Conservation (phyloP, 1,140 invertebrate species). For the Sinella curviseta region DNA sequence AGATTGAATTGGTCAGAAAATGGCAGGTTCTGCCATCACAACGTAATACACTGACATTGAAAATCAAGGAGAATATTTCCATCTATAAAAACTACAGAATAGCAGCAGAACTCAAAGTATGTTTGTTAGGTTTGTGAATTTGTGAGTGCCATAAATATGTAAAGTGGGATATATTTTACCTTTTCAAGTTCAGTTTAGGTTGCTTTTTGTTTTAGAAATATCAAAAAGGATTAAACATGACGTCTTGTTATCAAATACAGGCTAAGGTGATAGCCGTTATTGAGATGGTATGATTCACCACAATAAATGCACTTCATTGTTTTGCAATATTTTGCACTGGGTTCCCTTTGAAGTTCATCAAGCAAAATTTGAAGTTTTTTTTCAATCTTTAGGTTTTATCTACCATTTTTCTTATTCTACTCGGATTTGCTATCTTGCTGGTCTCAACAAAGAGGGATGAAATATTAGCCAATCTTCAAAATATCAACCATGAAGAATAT, state of each 20-base stretch:
- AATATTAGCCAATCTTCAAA: not conserved
- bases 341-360: not conserved
- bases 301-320: not conserved
- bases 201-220: no score
- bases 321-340: no score
- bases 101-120: no score
- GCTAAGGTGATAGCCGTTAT: conserved; percentile 35
- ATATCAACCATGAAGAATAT: conserved; percentile 15
- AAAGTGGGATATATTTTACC: no score
- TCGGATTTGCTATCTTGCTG: conserved; percentile 20
- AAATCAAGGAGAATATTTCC: no score
- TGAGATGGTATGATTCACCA: conserved; percentile 27
- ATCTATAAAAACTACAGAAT: no score
- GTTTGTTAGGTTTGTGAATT: no score
- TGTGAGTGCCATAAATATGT: no score
- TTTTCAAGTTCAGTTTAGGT: no score
- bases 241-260: conserved; percentile 25
- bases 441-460: conserved; percentile 23
- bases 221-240: not conserved
- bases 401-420: conserved; percentile 22
- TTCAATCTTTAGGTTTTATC: conserved; percentile 32
- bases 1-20: no score
- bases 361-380: not conserved
- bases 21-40: no score
- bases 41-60: no score